A percentile compares a stretch with the other conserved stretches of the same genome.
Conservation (phyloP, 1,140 invertebrate species). For the Solenopsis fugax region DNA sequence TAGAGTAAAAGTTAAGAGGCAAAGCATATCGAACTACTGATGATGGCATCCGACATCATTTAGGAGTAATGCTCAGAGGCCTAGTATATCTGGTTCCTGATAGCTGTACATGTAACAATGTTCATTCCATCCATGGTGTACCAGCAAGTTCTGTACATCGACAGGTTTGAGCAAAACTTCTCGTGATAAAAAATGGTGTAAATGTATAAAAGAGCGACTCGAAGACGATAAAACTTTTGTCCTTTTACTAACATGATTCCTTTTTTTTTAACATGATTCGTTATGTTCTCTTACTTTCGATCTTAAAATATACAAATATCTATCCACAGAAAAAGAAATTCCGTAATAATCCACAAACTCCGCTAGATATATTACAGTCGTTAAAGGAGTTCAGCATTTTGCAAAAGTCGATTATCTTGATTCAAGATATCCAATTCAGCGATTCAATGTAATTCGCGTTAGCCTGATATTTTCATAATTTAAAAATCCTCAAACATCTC, state of each 20-base stretch:
- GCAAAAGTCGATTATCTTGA: constrained; percentile 35
- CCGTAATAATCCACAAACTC: neutral
- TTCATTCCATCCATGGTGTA: constrained; percentile 7
- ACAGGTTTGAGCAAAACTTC: constrained; percentile 74
- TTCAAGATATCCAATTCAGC: constrained; percentile 29
- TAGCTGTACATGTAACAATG: constrained; percentile 15
- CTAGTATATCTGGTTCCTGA: constrained; percentile 20
- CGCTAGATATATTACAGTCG: constrained; percentile 50
- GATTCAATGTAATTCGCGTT: constrained; percentile 31
- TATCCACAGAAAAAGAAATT: constrained; percentile 37
- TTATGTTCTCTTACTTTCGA: constrained; percentile 40
- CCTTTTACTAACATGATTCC: constrained; percentile 68
- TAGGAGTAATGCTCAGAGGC: constrained; percentile 51
- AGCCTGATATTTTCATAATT: constrained; percentile 7
- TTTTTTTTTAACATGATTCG: constrained; percentile 37
- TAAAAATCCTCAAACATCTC: constrained; percentile 11
- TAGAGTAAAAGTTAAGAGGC: constrained; percentile 63
- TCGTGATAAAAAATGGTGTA: constrained; percentile 79
- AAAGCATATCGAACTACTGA: constrained; percentile 64
- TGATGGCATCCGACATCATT: constrained; percentile 49
- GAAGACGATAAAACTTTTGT: constrained; percentile 72
- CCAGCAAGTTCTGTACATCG: constrained; percentile 41
- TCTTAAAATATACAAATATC: constrained; percentile 53
- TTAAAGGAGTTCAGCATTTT: constrained; percentile 9
- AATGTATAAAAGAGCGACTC: constrained; percentile 82